Evolutionary conservation across 2,797 vertebrate genomes (phyloP).

Genomic region (Halcyon badia): DNA sequence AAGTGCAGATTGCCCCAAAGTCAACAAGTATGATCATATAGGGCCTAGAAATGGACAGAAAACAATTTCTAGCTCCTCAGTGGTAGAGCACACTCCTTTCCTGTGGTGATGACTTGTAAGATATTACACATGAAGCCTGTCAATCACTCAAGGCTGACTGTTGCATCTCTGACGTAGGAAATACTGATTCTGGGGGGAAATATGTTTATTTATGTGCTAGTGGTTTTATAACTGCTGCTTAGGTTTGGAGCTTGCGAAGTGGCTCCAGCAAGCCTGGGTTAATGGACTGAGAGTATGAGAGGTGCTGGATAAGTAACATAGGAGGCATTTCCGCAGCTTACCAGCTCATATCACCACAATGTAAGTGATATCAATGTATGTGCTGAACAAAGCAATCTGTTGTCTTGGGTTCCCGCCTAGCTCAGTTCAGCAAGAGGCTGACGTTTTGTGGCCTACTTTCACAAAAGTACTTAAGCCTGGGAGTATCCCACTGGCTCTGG

Average conservation of each 20-base stretch:
- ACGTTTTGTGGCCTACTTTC: neutral
- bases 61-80: neutral
- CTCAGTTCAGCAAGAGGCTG: neutral
- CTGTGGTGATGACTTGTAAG: neutral
- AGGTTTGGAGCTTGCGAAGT: neutral
- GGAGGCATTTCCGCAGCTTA: constrained; percentile 5
- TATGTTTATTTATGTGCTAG: neutral
- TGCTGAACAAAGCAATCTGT: constrained; percentile 47
- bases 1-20: neutral
- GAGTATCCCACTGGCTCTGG: neutral
- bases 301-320: neutral
- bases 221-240: constrained; percentile 21
- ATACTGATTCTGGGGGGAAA: neutral
- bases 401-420: neutral
- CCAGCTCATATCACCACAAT: constrained; percentile 11
- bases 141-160: neutral
- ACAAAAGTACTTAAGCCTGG: neutral
- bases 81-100: neutral
- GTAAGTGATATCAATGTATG: neutral
- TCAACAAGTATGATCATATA: neutral
- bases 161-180: neutral
- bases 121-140: neutral
- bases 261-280: neutral
- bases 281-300: neutral
- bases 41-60: neutral